Base-by-base conservation (phyloP, 2,888 invertebrate genomes). In the Azorinus chamasolen region DNA sequence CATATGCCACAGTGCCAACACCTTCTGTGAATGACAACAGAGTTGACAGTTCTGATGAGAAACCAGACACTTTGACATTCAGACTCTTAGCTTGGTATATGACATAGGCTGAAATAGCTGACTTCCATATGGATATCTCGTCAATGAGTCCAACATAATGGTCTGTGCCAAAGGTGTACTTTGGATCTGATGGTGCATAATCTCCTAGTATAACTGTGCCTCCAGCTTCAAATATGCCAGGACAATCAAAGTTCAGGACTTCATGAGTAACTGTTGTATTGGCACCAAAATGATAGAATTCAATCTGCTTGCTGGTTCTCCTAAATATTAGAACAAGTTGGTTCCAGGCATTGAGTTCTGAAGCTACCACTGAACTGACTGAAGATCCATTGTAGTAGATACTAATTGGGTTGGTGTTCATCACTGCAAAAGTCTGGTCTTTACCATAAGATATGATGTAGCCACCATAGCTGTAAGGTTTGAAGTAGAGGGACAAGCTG, bases 31-130 rank as follows among this genome's bases (percentile, higher is more conserved):
- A 85, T 10, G 85, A 81, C 32, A 81, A 79, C 8, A 87, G 71
- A 8, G 76, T 66, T n/a, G 84, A 39, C 4, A 88, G 61, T 25
- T 87, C 68, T 6, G 69, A 59, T 18, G 76, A 32, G 59, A 89
- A 89, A 22, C 83, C 73, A 24, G 85, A 82, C 10, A 84, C 61
- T 55, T 86, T 83, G 0, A 85, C 71, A 66, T 86, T 85, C 18
- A 88, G 74, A n/a, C 71, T 73, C 51, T 86, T 76, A 0, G 83
- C 84, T 62, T 89, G 89, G 59, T 83, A 86, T 12, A 88, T 77
- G 12, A 88, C 39, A 10, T 80, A 53, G 18, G 66, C 59, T 45
- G 86, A 84, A 22, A 89, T 77, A 12, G 84, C 71, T 8, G 65
- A 69, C 14, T 77, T 83, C 89, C 89, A 89, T 14, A 88, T 62